Conservation (phyloP, 1,140 invertebrate species). For the Acyrthosiphon pisum region DNA sequence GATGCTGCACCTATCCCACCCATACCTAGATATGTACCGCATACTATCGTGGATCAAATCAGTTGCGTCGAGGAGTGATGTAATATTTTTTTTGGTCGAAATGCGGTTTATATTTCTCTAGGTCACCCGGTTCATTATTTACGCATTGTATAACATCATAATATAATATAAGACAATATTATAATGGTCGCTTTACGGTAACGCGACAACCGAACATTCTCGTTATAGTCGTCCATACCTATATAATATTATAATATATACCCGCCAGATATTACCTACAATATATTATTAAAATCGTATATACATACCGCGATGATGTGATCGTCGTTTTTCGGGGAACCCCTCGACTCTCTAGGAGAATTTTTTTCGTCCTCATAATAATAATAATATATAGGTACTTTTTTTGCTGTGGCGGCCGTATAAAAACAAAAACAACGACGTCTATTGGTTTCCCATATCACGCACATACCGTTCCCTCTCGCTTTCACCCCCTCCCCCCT, state of each 20-base stretch:
- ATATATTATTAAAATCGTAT: too few species aligned
- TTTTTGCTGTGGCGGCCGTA: neutral
- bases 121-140: neutral
- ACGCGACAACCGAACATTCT: neutral
- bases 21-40: neutral
- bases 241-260: neutral
- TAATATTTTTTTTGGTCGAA: neutral
- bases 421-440: constrained; percentile 1
- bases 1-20: neutral
- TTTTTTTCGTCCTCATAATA: neutral
- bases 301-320: too few species aligned
- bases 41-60: neutral
- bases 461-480: neutral
- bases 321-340: neutral
- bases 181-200: neutral
- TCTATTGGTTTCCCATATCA: neutral
- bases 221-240: too few species aligned
- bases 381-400: too few species aligned
- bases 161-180: neutral
- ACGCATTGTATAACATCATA: neutral
- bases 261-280: too few species aligned
- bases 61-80: neutral
- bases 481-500: neutral
- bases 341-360: neutral
- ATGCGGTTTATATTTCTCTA: constrained; percentile 6